Evolutionary conservation across 1,140 invertebrate species (phyloP).

Genomic region (Papilio dardanus): DNA sequence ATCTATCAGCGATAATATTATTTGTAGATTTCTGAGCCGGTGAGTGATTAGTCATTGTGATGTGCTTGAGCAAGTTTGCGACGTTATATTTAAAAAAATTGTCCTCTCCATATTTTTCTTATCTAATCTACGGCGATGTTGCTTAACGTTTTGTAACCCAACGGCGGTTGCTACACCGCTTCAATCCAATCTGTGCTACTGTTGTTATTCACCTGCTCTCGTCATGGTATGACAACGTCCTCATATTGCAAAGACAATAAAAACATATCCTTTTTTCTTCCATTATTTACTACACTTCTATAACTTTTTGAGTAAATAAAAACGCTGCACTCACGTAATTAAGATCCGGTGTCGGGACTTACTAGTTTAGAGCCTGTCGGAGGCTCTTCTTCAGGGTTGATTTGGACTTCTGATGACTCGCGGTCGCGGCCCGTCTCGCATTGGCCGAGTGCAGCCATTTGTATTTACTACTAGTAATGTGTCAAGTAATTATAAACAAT

Average conservation of each 20-base stretch:
- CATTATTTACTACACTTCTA: neutral
- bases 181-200: slow-evolving; percentile 31
- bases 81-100: slow-evolving; percentile 33
- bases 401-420: no score
- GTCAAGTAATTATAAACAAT: no score
- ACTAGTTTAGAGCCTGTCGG: no score
- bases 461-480: no score
- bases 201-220: neutral
- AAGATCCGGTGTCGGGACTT: no score
- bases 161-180: slow-evolving; percentile 20
- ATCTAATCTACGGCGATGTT: slow-evolving; percentile 36
- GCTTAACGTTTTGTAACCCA: slow-evolving; percentile 36
- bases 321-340: no score
- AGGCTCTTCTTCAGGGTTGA: no score
- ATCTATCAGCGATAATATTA: slow-evolving; percentile 5
- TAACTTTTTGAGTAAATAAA: no score
- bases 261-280: neutral
- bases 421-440: no score
- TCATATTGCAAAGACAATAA: neutral
- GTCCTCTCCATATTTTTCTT: slow-evolving; percentile 35
- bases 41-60: slow-evolving; percentile 30
- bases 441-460: no score
- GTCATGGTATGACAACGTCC: neutral
- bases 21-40: slow-evolving; percentile 3
- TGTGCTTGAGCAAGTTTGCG: slow-evolving; percentile 28